Base-by-base conservation (phyloP, 1,140 invertebrate genomes). In the Trypoxylus dichotomus region DNA sequence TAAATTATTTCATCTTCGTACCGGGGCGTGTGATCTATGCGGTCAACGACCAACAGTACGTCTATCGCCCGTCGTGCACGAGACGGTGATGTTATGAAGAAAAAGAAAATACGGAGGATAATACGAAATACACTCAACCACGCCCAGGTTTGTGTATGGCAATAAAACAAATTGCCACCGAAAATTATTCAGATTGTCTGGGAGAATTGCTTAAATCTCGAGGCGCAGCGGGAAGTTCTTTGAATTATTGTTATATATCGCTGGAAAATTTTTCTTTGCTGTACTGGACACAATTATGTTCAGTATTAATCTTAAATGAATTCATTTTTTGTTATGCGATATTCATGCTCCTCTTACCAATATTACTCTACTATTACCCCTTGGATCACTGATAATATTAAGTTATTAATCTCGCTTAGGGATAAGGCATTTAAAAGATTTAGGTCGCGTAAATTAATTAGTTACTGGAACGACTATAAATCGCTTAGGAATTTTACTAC, bases 1-100 rank as follows among this genome's bases (percentile, higher is more conserved):
- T 68, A 68, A 68, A 68, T 68, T 68, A 68, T 68, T 68, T 68
- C 25, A 68, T 68, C 60, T 68, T 24, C 60, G 60, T 68, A 29
- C 25, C 60, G 19, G 10, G 19, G 19, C 19, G 19, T 3, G 21
- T 68, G 60, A 68, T 68, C 19, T 68, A 68, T 29, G 24, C 60
- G 24, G 27, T n/a, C 60, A 27, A 15, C 60, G 24, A 68, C 27
- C 60, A 68, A 24, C 60, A 24, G 15, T 27, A 68, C 60, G 60
- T 8, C 60, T 68, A 15, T 15, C 3, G 60, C 6, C 25, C 6
- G 47, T 6, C 15, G 47, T 54, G 47, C 15, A n/a, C 47, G 47
- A 54, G 47, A 15, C 19, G 47, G 6, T 19, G 47, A 19, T 54
- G 19, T 54, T 15, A 54, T 68, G 24, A 68, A 1, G 60, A 68